Conservation (phyloP, 2,797 vertebrate genomes). For the Xenops minutus region DNA sequence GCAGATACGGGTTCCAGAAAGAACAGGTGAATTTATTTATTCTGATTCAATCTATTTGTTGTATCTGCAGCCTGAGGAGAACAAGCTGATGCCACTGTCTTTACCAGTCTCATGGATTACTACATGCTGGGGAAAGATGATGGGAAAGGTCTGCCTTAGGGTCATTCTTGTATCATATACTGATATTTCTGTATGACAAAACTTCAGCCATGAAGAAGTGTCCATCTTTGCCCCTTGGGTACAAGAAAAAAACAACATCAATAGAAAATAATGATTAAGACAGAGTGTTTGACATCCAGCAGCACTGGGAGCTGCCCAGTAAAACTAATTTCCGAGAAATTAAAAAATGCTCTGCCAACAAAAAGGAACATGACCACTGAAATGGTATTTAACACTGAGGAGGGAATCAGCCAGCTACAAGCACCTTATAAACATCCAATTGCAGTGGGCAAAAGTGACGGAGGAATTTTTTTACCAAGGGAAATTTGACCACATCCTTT, state of each 20-base stretch:
- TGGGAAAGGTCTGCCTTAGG: background rate
- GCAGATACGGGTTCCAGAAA: background rate
- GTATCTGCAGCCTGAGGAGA: background rate
- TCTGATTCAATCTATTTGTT: background rate
- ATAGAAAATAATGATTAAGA: background rate
- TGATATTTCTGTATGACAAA: background rate
- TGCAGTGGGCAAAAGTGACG: background rate
- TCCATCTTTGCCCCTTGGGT: background rate
- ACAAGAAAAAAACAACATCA: background rate
- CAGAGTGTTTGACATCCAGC: background rate
- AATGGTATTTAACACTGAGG: background rate
- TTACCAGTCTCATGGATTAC: background rate
- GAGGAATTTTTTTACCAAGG: background rate
- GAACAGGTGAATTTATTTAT: background rate
- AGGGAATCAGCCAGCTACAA: background rate
- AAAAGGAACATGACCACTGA: conserved; percentile 11
- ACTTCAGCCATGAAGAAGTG: background rate
- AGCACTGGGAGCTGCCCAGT: background rate
- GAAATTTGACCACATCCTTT: conserved; percentile 24
- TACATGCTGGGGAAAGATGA: background rate
- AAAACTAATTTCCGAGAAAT: background rate
- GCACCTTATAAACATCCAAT: conserved; percentile 3
- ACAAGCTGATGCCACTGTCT: background rate
- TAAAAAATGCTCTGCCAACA: background rate
- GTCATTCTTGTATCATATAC: background rate